Evolutionary conservation across 2,888 invertebrate genomes (phyloP).

Genomic region (Cecidostiba fungosa): DNA sequence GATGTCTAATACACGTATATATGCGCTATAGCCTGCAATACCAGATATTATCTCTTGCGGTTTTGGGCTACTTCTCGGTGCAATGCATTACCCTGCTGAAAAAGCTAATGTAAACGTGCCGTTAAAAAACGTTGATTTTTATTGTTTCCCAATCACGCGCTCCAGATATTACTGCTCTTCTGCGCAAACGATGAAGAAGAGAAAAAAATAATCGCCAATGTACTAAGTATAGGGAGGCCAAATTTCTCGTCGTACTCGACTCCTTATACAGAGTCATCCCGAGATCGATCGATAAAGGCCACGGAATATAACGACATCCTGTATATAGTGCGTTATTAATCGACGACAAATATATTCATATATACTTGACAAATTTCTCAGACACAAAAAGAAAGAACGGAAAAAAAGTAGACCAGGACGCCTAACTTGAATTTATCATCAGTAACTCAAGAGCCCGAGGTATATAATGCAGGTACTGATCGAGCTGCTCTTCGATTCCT

Average conservation of each 20-base stretch:
- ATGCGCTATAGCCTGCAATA: neutral
- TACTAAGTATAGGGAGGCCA: too few species aligned
- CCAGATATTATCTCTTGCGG: too few species aligned
- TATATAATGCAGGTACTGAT: neutral
- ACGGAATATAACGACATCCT: neutral
- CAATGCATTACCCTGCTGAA: neutral
- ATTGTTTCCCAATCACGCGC: too few species aligned
- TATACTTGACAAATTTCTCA: too few species aligned
- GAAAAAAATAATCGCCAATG: too few species aligned
- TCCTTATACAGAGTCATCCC: too few species aligned
- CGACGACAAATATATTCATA: constrained; percentile 23
- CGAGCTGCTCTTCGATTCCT: constrained; percentile 53
- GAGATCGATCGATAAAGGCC: constrained; percentile 56
- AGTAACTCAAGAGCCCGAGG: neutral
- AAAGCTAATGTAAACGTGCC: too few species aligned
- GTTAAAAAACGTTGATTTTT: too few species aligned
- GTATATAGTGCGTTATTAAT: constrained; percentile 48
- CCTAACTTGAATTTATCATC: constrained; percentile 50
- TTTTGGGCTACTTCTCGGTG: too few species aligned
- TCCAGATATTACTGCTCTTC: too few species aligned
- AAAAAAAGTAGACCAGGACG: neutral
- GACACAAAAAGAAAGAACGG: constrained; percentile 5
- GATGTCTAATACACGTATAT: neutral
- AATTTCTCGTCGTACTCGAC: too few species aligned
- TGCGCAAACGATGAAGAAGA: too few species aligned